phyloP scores from a whole-genome alignment of 2,888 invertebrate species.

The Drosophila koepferae region DNA sequence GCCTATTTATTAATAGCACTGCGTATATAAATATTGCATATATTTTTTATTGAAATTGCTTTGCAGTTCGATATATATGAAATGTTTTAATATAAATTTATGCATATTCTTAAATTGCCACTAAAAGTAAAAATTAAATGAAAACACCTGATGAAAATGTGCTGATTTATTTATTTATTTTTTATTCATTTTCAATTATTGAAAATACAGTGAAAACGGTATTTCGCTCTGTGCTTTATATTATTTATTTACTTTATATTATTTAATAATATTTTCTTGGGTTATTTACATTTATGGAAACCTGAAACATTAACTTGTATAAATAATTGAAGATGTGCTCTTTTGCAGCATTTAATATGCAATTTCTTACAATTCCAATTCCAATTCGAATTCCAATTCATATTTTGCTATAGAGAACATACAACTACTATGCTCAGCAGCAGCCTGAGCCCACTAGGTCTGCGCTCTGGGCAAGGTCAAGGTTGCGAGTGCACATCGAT shows the following conservation, averaged over 20 bases:
- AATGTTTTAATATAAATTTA: neutral
- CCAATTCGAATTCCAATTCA: neutral
- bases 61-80: neutral
- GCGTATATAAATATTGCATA: no score
- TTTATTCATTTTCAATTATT: neutral
- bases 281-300: no score
- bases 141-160: neutral
- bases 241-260: neutral
- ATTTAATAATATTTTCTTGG: neutral
- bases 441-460: neutral
- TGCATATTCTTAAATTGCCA: neutral
- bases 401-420: neutral
- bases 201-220: neutral
- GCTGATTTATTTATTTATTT: no score
- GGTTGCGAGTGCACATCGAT: slow-evolving; percentile 28
- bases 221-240: neutral
- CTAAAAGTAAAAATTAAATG: neutral
- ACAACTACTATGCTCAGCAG: neutral
- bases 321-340: no score
- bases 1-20: slow-evolving; percentile 4
- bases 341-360: no score
- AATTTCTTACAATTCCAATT: neutral
- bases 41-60: slow-evolving; percentile 2
- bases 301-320: no score
- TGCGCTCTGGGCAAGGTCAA: slow-evolving; percentile 31